Conservation (phyloP, 1,140 invertebrate genomes). For the Vollenhovia emeryi region DNA sequence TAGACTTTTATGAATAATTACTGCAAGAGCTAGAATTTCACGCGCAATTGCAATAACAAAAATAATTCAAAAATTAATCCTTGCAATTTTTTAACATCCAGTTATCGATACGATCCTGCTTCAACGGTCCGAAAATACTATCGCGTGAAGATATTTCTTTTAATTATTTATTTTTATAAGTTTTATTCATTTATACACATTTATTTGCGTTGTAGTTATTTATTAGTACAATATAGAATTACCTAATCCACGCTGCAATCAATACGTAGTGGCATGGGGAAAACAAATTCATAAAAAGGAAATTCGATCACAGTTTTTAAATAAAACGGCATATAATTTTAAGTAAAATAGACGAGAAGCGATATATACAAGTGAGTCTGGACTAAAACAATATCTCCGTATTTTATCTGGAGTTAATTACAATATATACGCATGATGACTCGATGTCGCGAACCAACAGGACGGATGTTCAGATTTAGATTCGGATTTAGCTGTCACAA, state of each 20-base stretch:
- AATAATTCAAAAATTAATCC: neutral
- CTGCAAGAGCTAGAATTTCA: neutral
- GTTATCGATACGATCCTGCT: neutral
- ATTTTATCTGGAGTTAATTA: constrained; percentile 52
- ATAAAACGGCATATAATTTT: neutral
- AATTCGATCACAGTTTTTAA: neutral
- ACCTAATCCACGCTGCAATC: neutral
- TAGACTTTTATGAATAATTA: neutral
- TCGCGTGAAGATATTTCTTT: neutral
- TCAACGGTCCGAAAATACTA: neutral
- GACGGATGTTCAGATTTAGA: neutral
- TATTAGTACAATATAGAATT: neutral
- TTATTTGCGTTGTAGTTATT: neutral
- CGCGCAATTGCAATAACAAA: neutral
- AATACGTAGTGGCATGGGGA: neutral
- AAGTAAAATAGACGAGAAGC: neutral
- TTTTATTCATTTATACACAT: neutral
- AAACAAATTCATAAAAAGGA: neutral
- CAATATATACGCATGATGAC: constrained; percentile 48
- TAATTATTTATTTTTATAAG: neutral
- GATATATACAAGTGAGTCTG: too few species aligned
- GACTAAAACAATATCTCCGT: neutral
- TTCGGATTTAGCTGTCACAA: constrained; percentile 38
- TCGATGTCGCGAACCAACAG: neutral
- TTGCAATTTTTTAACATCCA: neutral